A percentile compares a stretch with the other conserved stretches of the same genome.
These are phyloP conservation scores for Mus musculus DNA, from an alignment of 2,113 vertebrate species.

Conservation along the genomic window DNA sequence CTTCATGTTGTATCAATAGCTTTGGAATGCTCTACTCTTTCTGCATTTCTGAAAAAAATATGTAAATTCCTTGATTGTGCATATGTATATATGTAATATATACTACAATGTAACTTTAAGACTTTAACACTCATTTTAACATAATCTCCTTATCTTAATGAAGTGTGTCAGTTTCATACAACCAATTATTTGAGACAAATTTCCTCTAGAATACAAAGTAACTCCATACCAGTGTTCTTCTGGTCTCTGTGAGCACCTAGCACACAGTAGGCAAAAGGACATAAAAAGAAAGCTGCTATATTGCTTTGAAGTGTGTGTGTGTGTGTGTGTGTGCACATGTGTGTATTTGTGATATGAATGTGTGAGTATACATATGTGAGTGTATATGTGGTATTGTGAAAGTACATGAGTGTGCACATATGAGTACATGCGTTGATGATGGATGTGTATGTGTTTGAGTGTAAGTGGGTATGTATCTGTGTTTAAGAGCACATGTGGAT, in stretches of 20 bases:
- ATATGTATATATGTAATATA: too few relatives aligned
- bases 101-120: background rate
- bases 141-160: background rate
- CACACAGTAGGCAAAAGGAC: background rate
- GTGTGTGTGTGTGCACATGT: background rate
- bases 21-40: conserved; percentile 11
- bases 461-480: background rate
- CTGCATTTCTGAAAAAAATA: background rate
- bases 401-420: background rate
- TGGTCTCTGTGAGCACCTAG: background rate
- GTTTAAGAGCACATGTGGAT: background rate
- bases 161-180: conserved; percentile 2
- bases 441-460: background rate
- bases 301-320: background rate
- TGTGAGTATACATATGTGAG: background rate
- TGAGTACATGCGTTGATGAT: background rate
- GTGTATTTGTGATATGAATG: background rate
- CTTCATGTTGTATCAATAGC: conserved; percentile 26
- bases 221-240: background rate
- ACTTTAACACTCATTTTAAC: background rate
- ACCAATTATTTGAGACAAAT: conserved; percentile 35
- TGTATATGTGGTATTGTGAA: background rate
- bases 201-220: conserved; percentile 30
- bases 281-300: background rate
- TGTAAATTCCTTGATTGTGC: background rate